Base-by-base conservation (phyloP, 2,888 invertebrate species). In the Melanostoma scalare region DNA sequence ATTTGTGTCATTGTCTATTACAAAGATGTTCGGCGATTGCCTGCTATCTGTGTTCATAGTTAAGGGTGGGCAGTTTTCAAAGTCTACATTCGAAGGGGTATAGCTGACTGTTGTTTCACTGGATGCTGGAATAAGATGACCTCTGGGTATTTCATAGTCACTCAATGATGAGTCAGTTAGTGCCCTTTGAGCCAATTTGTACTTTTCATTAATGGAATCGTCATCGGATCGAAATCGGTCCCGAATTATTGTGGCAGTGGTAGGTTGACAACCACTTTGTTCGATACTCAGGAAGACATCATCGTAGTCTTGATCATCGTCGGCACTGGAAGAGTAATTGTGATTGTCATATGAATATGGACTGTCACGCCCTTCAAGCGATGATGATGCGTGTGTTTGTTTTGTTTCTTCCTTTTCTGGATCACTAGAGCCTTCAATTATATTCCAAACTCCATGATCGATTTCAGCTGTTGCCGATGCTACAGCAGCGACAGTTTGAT, bases 381-480 rank as follows among this genome's bases (percentile, higher is more conserved):
- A 71, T 69, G 86, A 73, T 48, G 79, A 86, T 40, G 68, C 72
- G 38, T 73, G 84, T 38, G 69, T 84, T 9, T 44, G 53, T 87
- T 86, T 87, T 3, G 86, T 85, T 61, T 90, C 90, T 8, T 88
- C 89, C 50, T 88, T 71, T 72, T 92, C 92, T 0, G 89, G 90
- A 0, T 88, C 89, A 31, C 91, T 91, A 0, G 92, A 91, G 0
- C 91, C 91, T 89, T 93, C 93, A 33, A 92, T 88, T 58, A 93
- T 93, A 86, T 92, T 92, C 93, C 93, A 93, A 86, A 93, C 92
- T 55, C 92, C 90, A 3, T 90, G 89, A 69, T 89, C 90, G 35
- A 90, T 88, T 55, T 90, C 90, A 9, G 91, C 90, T n/a, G 91
- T 87, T 1, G 89, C 90, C 0, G 91, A 89, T 1, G 91, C 92